Evolutionary conservation across 2,888 invertebrate species (phyloP).

Genomic region (Andrena bucephala): DNA sequence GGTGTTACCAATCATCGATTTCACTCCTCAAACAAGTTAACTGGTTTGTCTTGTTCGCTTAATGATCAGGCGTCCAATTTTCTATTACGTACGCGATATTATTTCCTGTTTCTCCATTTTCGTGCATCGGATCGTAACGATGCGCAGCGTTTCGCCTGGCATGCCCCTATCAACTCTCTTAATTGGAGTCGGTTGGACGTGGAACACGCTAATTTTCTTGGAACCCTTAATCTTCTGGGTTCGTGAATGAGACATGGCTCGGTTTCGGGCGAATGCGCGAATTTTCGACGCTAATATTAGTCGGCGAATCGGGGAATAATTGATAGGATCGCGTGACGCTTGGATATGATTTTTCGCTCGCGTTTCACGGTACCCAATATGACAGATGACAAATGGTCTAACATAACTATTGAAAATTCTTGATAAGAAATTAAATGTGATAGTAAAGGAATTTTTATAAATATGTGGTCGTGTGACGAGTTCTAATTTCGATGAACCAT

Average conservation of each 20-base stretch:
- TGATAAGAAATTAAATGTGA: too few species aligned
- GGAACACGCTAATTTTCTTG: conserved; percentile 52
- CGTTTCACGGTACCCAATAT: not conserved
- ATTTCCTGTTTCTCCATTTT: conserved; percentile 51
- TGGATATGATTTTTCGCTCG: conserved; percentile 12
- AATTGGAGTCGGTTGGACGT: conserved; percentile 47
- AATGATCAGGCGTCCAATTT: conserved; percentile 24
- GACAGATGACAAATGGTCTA: not conserved
- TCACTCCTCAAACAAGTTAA: not conserved
- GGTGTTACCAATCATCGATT: not conserved
- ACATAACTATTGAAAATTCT: too few species aligned
- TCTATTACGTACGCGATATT: conserved; percentile 55
- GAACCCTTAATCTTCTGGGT: conserved; percentile 10
- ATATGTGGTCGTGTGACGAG: too few species aligned
- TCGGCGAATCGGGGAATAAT: conserved; percentile 28
- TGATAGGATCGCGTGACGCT: conserved; percentile 45
- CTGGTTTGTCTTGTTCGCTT: not conserved
- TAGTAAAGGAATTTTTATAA: not conserved
- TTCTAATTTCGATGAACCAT: too few species aligned
- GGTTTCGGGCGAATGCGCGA: conserved; percentile 23
- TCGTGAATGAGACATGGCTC: conserved; percentile 18
- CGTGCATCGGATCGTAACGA: conserved; percentile 41
- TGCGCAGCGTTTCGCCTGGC: conserved; percentile 34
- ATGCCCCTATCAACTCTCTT: conserved; percentile 49
- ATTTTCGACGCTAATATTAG: conserved; percentile 32